Conservation (phyloP, 2,888 invertebrate genomes). For the Marronus borbonicus region DNA sequence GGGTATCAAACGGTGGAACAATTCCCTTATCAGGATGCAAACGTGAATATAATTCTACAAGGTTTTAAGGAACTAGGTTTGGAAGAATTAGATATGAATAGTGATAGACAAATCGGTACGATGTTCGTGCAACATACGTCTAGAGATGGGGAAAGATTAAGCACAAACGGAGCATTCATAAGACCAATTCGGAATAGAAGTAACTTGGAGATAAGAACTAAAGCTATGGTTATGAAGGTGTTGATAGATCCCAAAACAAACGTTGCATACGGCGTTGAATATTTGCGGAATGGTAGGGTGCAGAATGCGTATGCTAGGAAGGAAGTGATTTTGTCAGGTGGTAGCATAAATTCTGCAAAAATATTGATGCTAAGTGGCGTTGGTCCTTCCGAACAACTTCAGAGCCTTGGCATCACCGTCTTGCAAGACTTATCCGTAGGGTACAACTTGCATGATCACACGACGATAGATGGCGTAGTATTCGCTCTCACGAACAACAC, state of each 20-base stretch:
- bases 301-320: slow-evolving; percentile 72
- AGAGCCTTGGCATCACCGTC: slow-evolving; percentile 72
- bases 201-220: slow-evolving; percentile 73
- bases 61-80: slow-evolving; percentile 78
- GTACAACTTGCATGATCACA: slow-evolving; percentile 82
- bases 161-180: slow-evolving; percentile 79
- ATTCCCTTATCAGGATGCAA: slow-evolving; percentile 76
- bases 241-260: slow-evolving; percentile 74
- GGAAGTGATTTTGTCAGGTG: slow-evolving; percentile 77
- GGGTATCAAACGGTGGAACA: slow-evolving; percentile 79
- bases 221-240: slow-evolving; percentile 74
- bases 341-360: slow-evolving; percentile 77
- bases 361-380: slow-evolving; percentile 79
- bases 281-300: slow-evolving; percentile 69
- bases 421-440: slow-evolving; percentile 80
- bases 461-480: slow-evolving; percentile 76
- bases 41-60: slow-evolving; percentile 73
- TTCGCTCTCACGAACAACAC: slow-evolving; percentile 74
- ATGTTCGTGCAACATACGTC: slow-evolving; percentile 78
- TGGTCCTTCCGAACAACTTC: slow-evolving; percentile 75
- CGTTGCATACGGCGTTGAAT: slow-evolving; percentile 72
- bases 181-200: slow-evolving; percentile 74
- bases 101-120: slow-evolving; percentile 75
- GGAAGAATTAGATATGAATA: slow-evolving; percentile 75
- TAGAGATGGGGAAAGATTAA: slow-evolving; percentile 75